phyloP scores from a whole-genome alignment of 1,140 invertebrate genomes.

The Ridgeia piscesae region DNA sequence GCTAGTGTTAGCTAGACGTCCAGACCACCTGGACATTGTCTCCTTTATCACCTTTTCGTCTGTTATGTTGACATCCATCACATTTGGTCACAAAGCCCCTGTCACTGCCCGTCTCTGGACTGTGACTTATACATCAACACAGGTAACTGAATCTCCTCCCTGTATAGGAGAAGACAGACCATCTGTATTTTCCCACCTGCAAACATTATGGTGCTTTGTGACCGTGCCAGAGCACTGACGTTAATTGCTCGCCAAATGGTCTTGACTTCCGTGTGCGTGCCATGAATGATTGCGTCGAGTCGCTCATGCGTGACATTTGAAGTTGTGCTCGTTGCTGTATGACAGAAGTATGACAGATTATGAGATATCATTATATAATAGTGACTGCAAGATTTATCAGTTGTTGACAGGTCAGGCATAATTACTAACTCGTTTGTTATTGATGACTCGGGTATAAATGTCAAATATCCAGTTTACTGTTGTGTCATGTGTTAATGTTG shows the following conservation, averaged over 20 bases:
- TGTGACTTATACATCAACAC: neutral
- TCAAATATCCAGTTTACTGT: neutral
- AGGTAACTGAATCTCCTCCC: neutral
- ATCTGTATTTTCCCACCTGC: neutral
- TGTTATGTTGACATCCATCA: neutral
- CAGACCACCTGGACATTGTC: neutral
- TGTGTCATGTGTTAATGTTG: neutral
- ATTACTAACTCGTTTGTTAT: neutral
- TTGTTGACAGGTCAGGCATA: neutral
- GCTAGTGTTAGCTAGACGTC: neutral
- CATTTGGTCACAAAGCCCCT: neutral
- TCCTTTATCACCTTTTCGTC: neutral
- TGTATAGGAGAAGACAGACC: neutral
- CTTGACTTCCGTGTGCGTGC: neutral
- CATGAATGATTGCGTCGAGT: neutral
- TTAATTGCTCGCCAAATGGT: neutral
- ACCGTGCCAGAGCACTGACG: neutral
- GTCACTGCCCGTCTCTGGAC: neutral
- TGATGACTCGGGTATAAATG: neutral
- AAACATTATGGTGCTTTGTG: neutral
- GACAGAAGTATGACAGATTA: neutral
- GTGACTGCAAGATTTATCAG: neutral
- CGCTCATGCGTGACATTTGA: neutral
- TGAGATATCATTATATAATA: neutral
- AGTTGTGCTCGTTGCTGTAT: neutral